Conservation (phyloP, 2,113 vertebrate species). For the Ornithorhynchus anatinus region DNA sequence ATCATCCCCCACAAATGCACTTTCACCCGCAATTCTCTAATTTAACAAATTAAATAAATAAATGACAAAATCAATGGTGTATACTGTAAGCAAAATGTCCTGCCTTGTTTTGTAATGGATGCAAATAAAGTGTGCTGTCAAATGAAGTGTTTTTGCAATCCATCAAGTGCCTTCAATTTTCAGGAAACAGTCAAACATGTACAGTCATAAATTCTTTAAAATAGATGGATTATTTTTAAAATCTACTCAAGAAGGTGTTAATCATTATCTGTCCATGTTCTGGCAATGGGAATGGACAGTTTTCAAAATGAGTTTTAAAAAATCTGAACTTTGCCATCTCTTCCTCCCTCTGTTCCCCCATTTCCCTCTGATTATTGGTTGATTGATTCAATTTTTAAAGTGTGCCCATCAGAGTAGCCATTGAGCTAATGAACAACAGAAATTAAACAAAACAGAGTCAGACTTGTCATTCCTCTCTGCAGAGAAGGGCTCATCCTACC, state of each 20-base stretch:
- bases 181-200: neutral
- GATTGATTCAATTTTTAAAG: neutral
- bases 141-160: neutral
- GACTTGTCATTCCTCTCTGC: neutral
- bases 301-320: neutral
- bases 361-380: neutral
- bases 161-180: neutral
- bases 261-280: neutral
- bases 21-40: neutral
- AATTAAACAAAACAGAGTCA: neutral
- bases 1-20: neutral
- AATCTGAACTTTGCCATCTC: neutral
- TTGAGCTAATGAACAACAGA: neutral
- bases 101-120: conserved; percentile 9
- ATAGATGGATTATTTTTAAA: neutral
- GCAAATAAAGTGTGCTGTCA: conserved; percentile 2
- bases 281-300: neutral
- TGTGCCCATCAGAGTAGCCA: neutral
- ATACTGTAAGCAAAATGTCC: conserved; percentile 22
- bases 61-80: neutral
- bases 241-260: neutral
- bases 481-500: neutral
- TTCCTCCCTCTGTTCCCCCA: neutral
- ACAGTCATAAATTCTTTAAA: neutral
- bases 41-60: neutral